A percentile compares a stretch with the other conserved stretches of the same genome.
These are phyloP conservation scores for Chamaetylas fuelleborni DNA, from an alignment of 2,113 vertebrate species.

Conservation along the genomic window DNA sequence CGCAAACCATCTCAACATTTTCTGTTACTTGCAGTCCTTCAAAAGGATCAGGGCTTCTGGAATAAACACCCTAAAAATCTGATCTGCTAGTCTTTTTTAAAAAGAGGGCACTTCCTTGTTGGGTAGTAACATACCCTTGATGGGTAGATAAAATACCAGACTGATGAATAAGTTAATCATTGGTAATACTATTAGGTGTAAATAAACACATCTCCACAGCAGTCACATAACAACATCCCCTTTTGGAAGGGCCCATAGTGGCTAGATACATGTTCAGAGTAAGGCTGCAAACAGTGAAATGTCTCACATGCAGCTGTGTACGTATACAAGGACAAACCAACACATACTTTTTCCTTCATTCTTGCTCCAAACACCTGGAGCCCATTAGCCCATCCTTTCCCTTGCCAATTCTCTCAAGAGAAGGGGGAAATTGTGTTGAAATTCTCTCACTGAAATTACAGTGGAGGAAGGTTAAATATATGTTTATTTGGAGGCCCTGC, in stretches of 20 bases:
- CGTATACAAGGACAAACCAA: background rate
- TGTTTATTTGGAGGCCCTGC: background rate
- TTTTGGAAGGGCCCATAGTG: background rate
- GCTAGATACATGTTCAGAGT: background rate
- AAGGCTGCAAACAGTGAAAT: background rate
- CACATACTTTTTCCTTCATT: background rate
- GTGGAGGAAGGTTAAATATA: background rate
- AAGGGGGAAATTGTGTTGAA: background rate
- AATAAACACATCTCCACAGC: background rate
- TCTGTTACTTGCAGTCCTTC: background rate
- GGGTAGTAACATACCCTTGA: background rate
- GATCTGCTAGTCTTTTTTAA: background rate
- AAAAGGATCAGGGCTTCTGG: background rate
- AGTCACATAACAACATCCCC: background rate
- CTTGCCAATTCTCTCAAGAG: background rate
- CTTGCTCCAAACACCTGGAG: background rate
- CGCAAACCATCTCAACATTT: background rate
- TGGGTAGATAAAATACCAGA: background rate
- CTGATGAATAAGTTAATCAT: background rate
- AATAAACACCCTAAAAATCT: background rate
- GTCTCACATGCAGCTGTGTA: background rate
- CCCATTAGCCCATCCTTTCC: background rate
- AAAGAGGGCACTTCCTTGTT: background rate
- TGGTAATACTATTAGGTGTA: background rate
- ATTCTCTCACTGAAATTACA: background rate